Base-by-base conservation (phyloP, 2,888 invertebrate genomes). In the Diloba caeruleocephala region DNA sequence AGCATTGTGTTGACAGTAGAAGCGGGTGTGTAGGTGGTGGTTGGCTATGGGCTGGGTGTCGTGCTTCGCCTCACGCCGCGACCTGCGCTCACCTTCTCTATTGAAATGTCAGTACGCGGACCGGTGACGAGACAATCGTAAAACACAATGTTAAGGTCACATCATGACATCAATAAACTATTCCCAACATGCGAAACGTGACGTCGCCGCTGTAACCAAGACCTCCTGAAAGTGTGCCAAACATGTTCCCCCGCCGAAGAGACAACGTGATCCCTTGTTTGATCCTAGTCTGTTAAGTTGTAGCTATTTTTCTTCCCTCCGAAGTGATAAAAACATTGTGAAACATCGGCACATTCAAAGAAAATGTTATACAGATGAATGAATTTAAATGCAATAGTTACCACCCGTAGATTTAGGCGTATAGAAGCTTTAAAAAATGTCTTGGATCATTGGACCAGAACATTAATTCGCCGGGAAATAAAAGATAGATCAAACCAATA, bases 131-230 rank as follows among this genome's bases (percentile, higher is more conserved):
- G 91, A 88, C 92, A 92, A 92, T 93, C 90, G 90, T 90, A 91
- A 89, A 91, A 88, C 87, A 92, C 89, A 91, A 92, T 89, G 92
- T 92, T 90, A 90, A 91, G 92, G 92, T 92, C 92, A 89, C 86
- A 92, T 89, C 92, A 92, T 92, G 91, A 89, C 92, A 92, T 91
- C 92, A 89, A 92, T 92, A 92, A 92, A 92, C 90, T 86, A 92
- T 89, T 84, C 87, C 75, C 79, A 90, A 92, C 91, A 91, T 84
- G 79, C 85, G 81, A 90, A 92, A 90, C 92, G 92, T 93, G 92
- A 91, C 86, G 85, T 88, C 85, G 85, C 82, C 82, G 85, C 78
- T 82, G 86, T 83, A 83, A 84, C 83, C 81, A 74, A 85, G 85
- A 87, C 82, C 87, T 77, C 84, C 86, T 81, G 84, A 88, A 92